Conservation (phyloP, 2,888 invertebrate genomes). For the Neoitamus cyanurus region DNA sequence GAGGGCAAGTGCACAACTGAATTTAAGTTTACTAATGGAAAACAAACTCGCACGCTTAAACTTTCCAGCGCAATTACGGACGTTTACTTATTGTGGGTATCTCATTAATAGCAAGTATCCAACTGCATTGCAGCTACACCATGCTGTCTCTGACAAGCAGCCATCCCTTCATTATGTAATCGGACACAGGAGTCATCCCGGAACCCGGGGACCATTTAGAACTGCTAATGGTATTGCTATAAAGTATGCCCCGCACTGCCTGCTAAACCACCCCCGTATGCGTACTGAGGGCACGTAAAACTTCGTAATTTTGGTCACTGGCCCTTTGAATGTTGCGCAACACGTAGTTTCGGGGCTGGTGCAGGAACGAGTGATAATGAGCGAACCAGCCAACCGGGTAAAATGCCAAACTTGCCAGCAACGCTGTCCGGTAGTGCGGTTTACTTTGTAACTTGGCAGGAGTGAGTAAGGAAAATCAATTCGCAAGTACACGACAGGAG, state of each 20-base stretch:
- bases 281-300: not conserved
- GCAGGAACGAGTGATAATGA: not conserved
- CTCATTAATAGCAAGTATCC: constrained; percentile 40
- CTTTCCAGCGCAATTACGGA: constrained; percentile 23
- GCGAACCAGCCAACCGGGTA: not conserved
- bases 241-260: not conserved
- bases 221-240: constrained; percentile 8
- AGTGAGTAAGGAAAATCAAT: not conserved
- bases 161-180: constrained; percentile 38
- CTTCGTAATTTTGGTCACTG: not conserved
- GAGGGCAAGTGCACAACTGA: constrained; percentile 11
- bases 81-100: constrained; percentile 35
- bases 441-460: not conserved
- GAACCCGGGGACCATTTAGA: constrained; percentile 16
- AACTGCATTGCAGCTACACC: constrained; percentile 31
- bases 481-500: not conserved
- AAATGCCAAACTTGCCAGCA: not conserved
- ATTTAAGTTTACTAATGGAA: constrained; percentile 39
- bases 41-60: constrained; percentile 28
- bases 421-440: not conserved
- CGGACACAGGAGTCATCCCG: constrained; percentile 9
- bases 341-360: constrained; percentile 10
- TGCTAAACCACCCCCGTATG: not conserved
- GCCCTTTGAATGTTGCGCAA: constrained; percentile 6
- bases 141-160: constrained; percentile 23